Base-by-base conservation (phyloP, 1,140 invertebrate genomes). In the Pentalonia nigronervosa region DNA sequence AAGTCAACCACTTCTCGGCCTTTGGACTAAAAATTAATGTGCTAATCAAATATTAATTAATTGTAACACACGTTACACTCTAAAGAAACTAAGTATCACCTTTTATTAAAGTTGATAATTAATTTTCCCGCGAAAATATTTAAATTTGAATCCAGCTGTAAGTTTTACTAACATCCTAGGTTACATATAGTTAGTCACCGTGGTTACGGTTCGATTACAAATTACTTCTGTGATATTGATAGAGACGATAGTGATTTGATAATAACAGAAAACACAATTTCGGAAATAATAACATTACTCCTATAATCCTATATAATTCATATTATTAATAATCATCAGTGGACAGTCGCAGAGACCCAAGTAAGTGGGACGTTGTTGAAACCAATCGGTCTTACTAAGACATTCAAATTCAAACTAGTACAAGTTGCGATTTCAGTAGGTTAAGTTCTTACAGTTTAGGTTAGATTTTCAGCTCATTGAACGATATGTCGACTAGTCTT, bases 1-100 rank as follows among this genome's bases (percentile, higher is more conserved):
- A 97, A 96, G 81, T 98, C 96, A 0, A 99, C 97, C 2, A 99
- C 98, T 96, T 99, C 99, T 88, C 96, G 96, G 11, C 97, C 98
- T 95, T 97, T 97, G 7, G 97, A 98, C 97, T 97, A 94, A 93
- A 96, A 95, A 2, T 41, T 36, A 89, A 67, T 67, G 11, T 6
- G 14, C 11, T n/a, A 17, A 17, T 67, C 30, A 67, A 67, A 14
- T 0, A 17, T 67, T 17, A n/a, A n/a, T n/a, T 67, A 6, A 76
- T 17, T n/a, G 1, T 34, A n/a, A n/a, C 50, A 14, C 4, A n/a
- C 17, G 14, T 76, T 14, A 76, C 14, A 76, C 2, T 76, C 7
- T 76, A 76, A 76, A 2, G 60, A 34, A 34, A 76, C n/a, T n/a
- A 76, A 76, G 41, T 41, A 41, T 4, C 41, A 41, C 41, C 41